Conservation (phyloP, 1,140 invertebrate genomes). For the Heliconius hewitsoni region DNA sequence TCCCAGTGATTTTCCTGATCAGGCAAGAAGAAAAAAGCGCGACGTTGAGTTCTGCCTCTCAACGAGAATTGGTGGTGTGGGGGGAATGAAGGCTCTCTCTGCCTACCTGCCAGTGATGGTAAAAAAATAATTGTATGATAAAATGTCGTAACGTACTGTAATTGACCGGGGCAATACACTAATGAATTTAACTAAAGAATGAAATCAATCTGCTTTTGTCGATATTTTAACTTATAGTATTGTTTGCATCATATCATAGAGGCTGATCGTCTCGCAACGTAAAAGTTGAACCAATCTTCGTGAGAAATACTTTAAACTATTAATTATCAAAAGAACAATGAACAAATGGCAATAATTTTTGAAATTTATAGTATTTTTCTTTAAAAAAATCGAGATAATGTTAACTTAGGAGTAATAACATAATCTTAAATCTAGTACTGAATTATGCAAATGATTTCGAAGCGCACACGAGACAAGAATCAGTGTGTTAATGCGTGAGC, state of each 20-base stretch:
- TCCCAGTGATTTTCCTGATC: too few relatives aligned
- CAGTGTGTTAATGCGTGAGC: neutral
- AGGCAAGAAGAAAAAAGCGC: too few relatives aligned
- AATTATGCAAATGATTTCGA: conserved; percentile 3
- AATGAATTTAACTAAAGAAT: too few relatives aligned
- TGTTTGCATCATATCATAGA: neutral
- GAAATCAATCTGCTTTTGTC: too few relatives aligned
- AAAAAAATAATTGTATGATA: too few relatives aligned
- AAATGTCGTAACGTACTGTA: too few relatives aligned
- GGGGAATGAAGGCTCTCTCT: too few relatives aligned
- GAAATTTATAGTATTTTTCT: neutral
- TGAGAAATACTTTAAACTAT: neutral
- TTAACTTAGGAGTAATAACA: neutral
- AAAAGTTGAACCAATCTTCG: neutral
- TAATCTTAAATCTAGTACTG: neutral
- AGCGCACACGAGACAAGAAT: neutral
- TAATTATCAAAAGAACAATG: neutral
- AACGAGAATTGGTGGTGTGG: too few relatives aligned
- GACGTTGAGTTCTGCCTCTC: too few relatives aligned
- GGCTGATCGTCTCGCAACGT: neutral
- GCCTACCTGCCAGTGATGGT: too few relatives aligned
- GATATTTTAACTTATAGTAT: neutral
- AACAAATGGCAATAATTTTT: neutral
- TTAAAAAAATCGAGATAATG: neutral
- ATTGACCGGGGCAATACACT: too few relatives aligned